Evolutionary conservation across 2,888 invertebrate genomes (phyloP).

Genomic region (Psylliodes chrysocephalus): DNA sequence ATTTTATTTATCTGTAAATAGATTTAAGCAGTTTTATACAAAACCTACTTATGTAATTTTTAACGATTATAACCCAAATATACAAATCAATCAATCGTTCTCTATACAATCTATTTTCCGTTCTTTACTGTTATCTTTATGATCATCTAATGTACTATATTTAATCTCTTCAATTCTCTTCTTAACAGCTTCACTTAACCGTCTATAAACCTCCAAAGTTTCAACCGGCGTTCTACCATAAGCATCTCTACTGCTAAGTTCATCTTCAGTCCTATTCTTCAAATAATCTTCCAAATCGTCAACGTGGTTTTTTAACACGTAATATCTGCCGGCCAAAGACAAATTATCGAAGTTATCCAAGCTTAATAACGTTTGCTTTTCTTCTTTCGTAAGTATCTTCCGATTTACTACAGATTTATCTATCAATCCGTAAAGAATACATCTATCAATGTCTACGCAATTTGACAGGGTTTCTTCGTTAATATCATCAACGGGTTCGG

Average conservation of each 20-base stretch:
- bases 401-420: constrained; percentile 41
- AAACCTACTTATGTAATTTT: no score
- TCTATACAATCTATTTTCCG: no score
- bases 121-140: neutral
- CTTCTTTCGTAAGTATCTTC: constrained; percentile 49
- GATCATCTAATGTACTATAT: constrained; percentile 17
- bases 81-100: no score
- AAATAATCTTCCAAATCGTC: constrained; percentile 52
- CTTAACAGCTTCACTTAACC: constrained; percentile 51
- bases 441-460: constrained; percentile 57
- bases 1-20: no score
- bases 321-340: constrained; percentile 55
- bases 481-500: constrained; percentile 38
- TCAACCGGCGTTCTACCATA: constrained; percentile 54
- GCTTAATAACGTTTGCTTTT: constrained; percentile 53
- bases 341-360: constrained; percentile 59
- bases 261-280: constrained; percentile 39
- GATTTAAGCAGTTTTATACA: no score
- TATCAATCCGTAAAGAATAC: constrained; percentile 55
- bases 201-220: constrained; percentile 55
- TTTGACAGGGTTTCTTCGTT: constrained; percentile 49
- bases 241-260: constrained; percentile 49
- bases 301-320: constrained; percentile 54
- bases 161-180: constrained; percentile 41
- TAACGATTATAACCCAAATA: no score